Evolutionary conservation across 2,888 invertebrate species (phyloP).

Genomic region (Cyclophora punctaria): DNA sequence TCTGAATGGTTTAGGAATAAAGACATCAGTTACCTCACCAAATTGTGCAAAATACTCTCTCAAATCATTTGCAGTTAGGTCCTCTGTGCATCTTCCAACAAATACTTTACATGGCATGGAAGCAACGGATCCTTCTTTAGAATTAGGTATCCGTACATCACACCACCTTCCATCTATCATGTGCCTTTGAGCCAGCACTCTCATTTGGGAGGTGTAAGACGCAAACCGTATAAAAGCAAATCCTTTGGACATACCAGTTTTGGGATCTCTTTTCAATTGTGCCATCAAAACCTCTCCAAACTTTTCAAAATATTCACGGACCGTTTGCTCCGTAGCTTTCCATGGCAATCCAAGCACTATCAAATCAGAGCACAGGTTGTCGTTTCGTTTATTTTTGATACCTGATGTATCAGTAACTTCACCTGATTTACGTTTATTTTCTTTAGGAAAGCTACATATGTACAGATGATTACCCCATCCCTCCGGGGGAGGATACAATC

Average conservation of each 20-base stretch:
- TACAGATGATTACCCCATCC: slow-evolving; percentile 90
- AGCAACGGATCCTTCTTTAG: slow-evolving; percentile 84
- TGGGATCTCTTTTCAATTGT: slow-evolving; percentile 94
- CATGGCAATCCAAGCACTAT: slow-evolving; percentile 99
- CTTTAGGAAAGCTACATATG: slow-evolving; percentile 90
- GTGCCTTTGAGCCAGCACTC: slow-evolving; percentile 94
- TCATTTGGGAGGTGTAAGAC: slow-evolving; percentile 95
- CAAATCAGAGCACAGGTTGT: slow-evolving; percentile 95
- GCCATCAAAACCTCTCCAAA: slow-evolving; percentile 99
- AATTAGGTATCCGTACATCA: slow-evolving; percentile 98
- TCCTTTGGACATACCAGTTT: slow-evolving; percentile 96
- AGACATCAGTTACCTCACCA: slow-evolving; percentile 90
- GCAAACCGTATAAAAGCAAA: slow-evolving; percentile 98
- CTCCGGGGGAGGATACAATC: slow-evolving; percentile 89
- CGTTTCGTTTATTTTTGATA: slow-evolving; percentile 94
- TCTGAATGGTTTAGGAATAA: slow-evolving; percentile 90
- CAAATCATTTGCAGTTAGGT: slow-evolving; percentile 85
- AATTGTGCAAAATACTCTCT: slow-evolving; percentile 86
- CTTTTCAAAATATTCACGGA: slow-evolving; percentile 96
- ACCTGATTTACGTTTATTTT: slow-evolving; percentile 95
- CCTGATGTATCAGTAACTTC: slow-evolving; percentile 89
- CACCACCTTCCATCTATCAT: slow-evolving; percentile 99
- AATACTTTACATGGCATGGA: slow-evolving; percentile 88
- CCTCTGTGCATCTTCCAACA: slow-evolving; percentile 89
- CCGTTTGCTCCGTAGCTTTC: slow-evolving; percentile 97